These are phyloP conservation scores for Oreochromis spilurus DNA, from an alignment of 2,113 vertebrate species.

Conservation along the genomic window DNA sequence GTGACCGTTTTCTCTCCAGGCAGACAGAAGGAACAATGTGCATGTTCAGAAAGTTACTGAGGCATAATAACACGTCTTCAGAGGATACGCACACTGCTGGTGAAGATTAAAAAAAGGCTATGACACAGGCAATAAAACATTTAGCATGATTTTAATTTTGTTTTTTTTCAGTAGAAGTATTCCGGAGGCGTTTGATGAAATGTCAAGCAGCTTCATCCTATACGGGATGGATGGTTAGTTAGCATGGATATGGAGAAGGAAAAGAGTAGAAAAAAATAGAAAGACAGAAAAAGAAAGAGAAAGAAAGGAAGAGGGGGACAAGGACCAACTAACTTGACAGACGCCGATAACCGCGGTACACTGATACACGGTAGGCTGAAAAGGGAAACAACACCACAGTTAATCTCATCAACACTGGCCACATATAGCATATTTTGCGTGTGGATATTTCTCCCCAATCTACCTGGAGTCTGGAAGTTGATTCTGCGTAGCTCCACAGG, in stretches of 20 bases:
- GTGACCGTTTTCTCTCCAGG: conserved; percentile 32
- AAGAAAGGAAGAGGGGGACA: conserved; percentile 44
- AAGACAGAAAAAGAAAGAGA: background rate
- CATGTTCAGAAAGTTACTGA: conserved; percentile 68
- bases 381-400: conserved; percentile 57
- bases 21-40: conserved; percentile 50
- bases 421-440: background rate
- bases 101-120: conserved; percentile 29
- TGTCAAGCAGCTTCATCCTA: conserved; percentile 53
- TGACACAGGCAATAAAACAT: conserved; percentile 49
- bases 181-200: conserved; percentile 27
- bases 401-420: conserved; percentile 13
- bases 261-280: background rate
- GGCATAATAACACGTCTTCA: conserved; percentile 79
- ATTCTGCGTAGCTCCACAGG: conserved; percentile 95
- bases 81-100: conserved; percentile 44
- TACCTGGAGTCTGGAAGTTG: conserved; percentile 98
- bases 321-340: conserved; percentile 88
- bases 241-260: conserved; percentile 8
- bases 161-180: background rate
- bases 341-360: conserved; percentile 87
- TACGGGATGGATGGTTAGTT: conserved; percentile 55
- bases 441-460: background rate
- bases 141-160: conserved; percentile 4
- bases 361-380: conserved; percentile 69